phyloP scores from a whole-genome alignment of 2,888 invertebrate species.

The Drosophila kambysellisi region DNA sequence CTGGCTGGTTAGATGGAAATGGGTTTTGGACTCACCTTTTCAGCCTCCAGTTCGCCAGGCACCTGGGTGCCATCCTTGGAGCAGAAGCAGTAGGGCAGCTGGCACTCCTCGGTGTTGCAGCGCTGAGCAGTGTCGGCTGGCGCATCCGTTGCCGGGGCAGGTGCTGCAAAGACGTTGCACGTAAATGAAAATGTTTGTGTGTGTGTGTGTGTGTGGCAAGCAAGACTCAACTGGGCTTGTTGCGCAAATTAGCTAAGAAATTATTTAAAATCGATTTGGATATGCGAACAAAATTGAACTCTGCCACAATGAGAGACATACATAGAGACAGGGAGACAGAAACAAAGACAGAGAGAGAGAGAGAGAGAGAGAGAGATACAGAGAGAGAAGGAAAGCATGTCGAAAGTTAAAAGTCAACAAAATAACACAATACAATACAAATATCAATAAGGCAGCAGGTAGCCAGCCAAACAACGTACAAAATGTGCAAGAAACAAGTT shows the following conservation, averaged over 20 bases:
- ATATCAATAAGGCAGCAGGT: conserved; percentile 71
- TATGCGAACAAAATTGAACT: conserved; percentile 53
- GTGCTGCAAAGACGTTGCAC: conserved; percentile 87
- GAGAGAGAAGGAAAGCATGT: conserved; percentile 31
- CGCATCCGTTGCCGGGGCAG: conserved; percentile 92
- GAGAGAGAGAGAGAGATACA: not conserved
- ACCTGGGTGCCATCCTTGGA: conserved; percentile 95
- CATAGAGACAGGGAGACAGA: not conserved
- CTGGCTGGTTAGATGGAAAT: not conserved
- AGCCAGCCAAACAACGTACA: conserved; percentile 48
- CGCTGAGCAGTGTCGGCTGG: conserved; percentile 92
- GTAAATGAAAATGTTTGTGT: conserved; percentile 10
- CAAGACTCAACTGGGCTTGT: conserved; percentile 1
- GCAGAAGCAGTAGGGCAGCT: conserved; percentile 95
- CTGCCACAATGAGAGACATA: conserved; percentile 18
- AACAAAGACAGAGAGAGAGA: not conserved
- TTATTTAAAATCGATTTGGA: conserved; percentile 66
- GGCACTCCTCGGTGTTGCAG: conserved; percentile 91
- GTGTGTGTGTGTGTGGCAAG: not conserved
- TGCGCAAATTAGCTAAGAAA: conserved; percentile 60
- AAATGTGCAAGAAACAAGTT: conserved; percentile 76
- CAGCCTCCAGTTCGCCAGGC: conserved; percentile 92
- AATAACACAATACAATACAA: conserved; percentile 76
- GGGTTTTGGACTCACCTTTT: conserved; percentile 89
- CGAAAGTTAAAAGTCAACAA: conserved; percentile 73